These are phyloP conservation scores for Philhelius pedissequus DNA, from an alignment of 2,888 invertebrate genomes.

Conservation along the genomic window DNA sequence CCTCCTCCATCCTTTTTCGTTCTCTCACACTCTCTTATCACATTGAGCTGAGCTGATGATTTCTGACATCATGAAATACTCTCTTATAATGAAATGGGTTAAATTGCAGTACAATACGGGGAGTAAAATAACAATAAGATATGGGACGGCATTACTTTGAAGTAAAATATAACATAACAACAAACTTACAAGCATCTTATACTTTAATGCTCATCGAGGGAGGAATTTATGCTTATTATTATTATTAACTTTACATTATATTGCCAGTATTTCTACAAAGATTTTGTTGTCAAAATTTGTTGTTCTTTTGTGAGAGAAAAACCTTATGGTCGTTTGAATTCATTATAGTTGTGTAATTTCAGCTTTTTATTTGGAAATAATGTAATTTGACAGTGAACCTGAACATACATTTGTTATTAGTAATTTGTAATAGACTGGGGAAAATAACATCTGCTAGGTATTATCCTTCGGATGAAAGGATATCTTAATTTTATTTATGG, in stretches of 20 bases:
- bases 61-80: background rate
- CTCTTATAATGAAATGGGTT: conserved; percentile 30
- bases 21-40: background rate
- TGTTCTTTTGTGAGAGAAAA: background rate
- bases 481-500: background rate
- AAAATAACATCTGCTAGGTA: background rate
- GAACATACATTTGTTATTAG: background rate
- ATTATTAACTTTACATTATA: conserved; percentile 11
- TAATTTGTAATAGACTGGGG: background rate
- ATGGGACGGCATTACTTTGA: conserved; percentile 8
- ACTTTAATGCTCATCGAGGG: conserved; percentile 4
- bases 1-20: too few species aligned
- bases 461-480: background rate
- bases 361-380: background rate
- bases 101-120: conserved; percentile 28
- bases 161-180: background rate
- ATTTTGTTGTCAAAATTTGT: background rate
- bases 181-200: conserved; percentile 13
- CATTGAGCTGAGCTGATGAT: background rate
- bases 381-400: background rate
- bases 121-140: conserved; percentile 25
- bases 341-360: conserved; percentile 2
- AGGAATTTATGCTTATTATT: conserved; percentile 21
- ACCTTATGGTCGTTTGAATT: conserved; percentile 12
- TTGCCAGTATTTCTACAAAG: background rate